Evolutionary conservation across 2,797 vertebrate genomes (phyloP).

Genomic region (Manis javanica): DNA sequence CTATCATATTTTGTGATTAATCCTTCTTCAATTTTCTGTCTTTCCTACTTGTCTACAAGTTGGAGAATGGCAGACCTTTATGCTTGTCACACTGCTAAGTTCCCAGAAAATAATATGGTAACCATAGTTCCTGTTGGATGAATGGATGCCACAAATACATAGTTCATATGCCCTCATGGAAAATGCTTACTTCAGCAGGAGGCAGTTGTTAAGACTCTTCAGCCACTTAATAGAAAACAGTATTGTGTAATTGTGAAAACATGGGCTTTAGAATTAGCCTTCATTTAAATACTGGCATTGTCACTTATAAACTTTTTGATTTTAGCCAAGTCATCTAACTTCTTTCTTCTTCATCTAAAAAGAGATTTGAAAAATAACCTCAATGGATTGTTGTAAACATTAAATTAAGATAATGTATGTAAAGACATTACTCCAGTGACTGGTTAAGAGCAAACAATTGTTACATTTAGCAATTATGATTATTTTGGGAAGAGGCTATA

Average conservation of each 20-base stretch:
- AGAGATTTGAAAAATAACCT: background rate
- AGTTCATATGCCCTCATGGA: background rate
- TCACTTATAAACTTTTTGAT: background rate
- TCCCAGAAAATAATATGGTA: background rate
- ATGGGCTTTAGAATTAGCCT: background rate
- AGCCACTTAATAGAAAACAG: background rate
- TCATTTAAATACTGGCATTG: background rate
- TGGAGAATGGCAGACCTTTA: background rate
- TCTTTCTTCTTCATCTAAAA: background rate
- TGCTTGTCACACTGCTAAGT: background rate
- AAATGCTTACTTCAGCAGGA: background rate
- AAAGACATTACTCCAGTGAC: background rate
- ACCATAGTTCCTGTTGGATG: background rate
- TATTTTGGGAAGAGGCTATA: background rate
- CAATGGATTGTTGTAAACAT: background rate
- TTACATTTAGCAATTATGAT: background rate
- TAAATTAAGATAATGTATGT: background rate
- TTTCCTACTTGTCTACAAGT: background rate
- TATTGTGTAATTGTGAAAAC: background rate
- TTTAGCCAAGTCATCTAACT: background rate
- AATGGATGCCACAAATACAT: background rate
- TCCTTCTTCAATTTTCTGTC: background rate
- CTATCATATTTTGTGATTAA: constrained; percentile 19
- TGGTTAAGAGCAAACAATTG: background rate
- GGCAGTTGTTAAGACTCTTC: background rate